Conservation (phyloP, 1,140 invertebrate genomes). For the Cephus cinctus region DNA sequence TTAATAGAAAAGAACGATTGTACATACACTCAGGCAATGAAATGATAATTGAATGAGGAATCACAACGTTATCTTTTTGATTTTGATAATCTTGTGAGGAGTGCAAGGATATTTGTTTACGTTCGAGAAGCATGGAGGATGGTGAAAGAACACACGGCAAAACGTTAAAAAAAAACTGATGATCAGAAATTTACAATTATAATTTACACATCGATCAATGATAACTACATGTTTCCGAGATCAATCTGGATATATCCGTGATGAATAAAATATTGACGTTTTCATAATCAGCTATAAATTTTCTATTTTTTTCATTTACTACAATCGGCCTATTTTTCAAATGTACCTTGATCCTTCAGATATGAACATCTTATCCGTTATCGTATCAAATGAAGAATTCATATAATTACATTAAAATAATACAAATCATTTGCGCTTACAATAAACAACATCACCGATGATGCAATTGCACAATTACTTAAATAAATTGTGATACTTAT, state of each 20-base stretch:
- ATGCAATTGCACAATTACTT: too few species aligned
- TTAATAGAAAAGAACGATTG: constrained; percentile 14
- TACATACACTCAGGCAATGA: constrained; percentile 6
- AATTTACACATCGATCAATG: constrained; percentile 19
- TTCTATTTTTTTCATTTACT: constrained; percentile 4
- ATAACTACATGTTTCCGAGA: constrained; percentile 32
- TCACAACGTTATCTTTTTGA: constrained; percentile 1
- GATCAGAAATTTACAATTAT: constrained; percentile 14
- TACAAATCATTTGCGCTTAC: too few species aligned
- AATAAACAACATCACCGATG: too few species aligned
- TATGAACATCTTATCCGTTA: too few species aligned
- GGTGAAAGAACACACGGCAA: constrained; percentile 39
- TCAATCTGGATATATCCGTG: constrained; percentile 32
- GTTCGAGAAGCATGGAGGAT: constrained; percentile 36
- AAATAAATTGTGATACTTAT: too few species aligned
- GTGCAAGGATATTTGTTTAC: not conserved
- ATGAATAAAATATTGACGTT: constrained; percentile 35
- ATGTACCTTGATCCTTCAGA: too few species aligned
- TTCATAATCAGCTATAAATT: constrained; percentile 18
- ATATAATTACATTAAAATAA: too few species aligned
- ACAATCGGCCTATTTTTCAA: too few species aligned
- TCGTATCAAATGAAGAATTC: too few species aligned
- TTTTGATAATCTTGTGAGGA: constrained; percentile 1
- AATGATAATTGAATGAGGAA: too few species aligned
- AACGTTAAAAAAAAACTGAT: constrained; percentile 5